Conservation (phyloP, 2,888 invertebrate genomes). For the Drosophila lutescens region DNA sequence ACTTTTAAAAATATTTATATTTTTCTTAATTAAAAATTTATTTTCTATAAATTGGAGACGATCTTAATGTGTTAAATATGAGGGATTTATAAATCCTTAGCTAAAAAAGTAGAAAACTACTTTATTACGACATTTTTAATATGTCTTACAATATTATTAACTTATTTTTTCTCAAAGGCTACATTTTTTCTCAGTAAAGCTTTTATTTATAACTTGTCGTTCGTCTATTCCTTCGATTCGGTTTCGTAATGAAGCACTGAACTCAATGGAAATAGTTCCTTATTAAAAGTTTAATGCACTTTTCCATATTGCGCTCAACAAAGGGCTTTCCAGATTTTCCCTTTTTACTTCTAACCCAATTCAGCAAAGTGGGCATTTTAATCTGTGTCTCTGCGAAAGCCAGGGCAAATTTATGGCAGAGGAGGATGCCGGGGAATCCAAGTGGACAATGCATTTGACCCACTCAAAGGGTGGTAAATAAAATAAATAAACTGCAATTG, state of each 20-base stretch:
- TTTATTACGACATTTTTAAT: no score
- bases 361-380: conserved; percentile 57
- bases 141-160: no score
- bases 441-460: conserved; percentile 58
- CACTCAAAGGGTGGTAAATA: conserved; percentile 68
- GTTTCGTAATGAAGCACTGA: conserved; percentile 51
- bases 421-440: background rate
- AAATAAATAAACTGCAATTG: conserved; percentile 79
- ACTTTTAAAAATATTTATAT: no score
- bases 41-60: no score
- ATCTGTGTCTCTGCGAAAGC: conserved; percentile 41
- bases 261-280: conserved; percentile 3
- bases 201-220: background rate
- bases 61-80: no score
- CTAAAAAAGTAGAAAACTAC: no score
- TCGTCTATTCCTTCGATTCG: conserved; percentile 2
- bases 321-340: conserved; percentile 21
- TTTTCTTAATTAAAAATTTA: background rate
- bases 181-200: background rate
- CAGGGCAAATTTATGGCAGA: conserved; percentile 40
- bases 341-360: conserved; percentile 48
- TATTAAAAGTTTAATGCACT: conserved; percentile 48
- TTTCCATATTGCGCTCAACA: conserved; percentile 45
- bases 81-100: no score
- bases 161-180: no score